Evolutionary conservation across 1,140 invertebrate genomes (phyloP), one percentile per base, ranked within the genome.

Genomic region (Nilaparvata lugens): DNA sequence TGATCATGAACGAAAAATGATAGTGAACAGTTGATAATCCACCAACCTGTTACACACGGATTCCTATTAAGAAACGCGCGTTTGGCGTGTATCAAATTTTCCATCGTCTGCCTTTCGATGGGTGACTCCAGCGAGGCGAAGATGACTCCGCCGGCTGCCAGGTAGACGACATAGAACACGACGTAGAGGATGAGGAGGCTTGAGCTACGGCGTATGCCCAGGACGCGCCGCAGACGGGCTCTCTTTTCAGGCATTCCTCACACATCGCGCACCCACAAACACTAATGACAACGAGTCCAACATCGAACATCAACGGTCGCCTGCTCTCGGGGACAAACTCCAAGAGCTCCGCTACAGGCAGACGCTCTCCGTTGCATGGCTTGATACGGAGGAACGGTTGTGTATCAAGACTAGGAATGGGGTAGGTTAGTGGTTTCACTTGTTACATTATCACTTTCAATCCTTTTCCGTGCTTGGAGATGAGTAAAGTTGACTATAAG

Each of bases 111-210:
- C 48, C 76, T 73, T 71, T 91, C 88, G 51, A 79, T 67, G 0
- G 86, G 84, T 1, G 80, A 78, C 73, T 93, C 90, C 54, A 92
- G 73, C 14, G 81, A 78, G 62, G 87, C 84, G 72, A 93, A 92
- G 31, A 91, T 81, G 31, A 86, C 72, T 0, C 86, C 87, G 1
- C 89, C 89, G 52, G 86, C 76, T 13, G 86, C 73, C 59, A 92
- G 75, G 72, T 87, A 92, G 5, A 81, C 76, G 18, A 84, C 73
- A 65, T 88, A 91, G 67, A 87, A 83, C 0, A 87, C 68, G 7
- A 82, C 66, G 61, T 82, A 84, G 23, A 78, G 66, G 13, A 74
- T 52, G 38, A 82, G 68, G 4, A 81, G 70, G 23, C 73, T 74
- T 0, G 78, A 73, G 63, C 74, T 77, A 60, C 76, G 69, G 1